phyloP scores from a whole-genome alignment of 1,140 invertebrate genomes.

The Bombus impatiens region DNA sequence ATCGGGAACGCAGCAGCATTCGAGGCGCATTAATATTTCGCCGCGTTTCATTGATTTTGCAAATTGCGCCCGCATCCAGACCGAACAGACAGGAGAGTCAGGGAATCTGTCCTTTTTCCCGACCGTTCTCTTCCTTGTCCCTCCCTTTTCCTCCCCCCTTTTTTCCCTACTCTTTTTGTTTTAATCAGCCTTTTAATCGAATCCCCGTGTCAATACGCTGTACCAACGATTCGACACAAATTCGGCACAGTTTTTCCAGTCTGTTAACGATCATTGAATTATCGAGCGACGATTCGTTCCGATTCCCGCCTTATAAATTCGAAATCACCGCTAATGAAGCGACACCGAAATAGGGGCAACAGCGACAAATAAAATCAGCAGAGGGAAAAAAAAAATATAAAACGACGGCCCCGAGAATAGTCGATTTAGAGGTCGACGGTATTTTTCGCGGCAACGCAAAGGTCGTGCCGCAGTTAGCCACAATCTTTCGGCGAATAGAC shows the following conservation, averaged over 20 bases:
- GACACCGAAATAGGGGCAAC: not conserved
- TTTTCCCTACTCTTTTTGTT: not conserved
- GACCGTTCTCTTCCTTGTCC: no score
- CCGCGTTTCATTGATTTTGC: constrained; percentile 49
- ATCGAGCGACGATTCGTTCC: constrained; percentile 9
- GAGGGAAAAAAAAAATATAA: not conserved
- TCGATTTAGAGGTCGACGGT: not conserved
- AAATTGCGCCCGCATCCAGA: constrained; percentile 21
- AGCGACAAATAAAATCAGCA: no score
- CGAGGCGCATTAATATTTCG: constrained; percentile 48
- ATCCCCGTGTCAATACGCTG: constrained; percentile 9
- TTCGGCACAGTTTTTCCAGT: constrained; percentile 28
- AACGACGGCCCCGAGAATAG: not conserved
- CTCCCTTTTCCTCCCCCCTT: not conserved
- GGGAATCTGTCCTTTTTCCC: not conserved
- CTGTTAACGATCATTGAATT: constrained; percentile 20
- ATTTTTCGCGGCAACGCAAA: constrained; percentile 39
- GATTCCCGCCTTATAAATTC: constrained; percentile 20
- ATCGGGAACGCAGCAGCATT: constrained; percentile 24
- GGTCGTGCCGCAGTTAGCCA: constrained; percentile 30
- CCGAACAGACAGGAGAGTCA: not conserved
- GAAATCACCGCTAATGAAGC: constrained; percentile 30
- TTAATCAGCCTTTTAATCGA: constrained; percentile 27
- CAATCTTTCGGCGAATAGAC: constrained; percentile 32
- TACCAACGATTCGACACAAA: constrained; percentile 19